Evolutionary conservation across 2,113 vertebrate species (phyloP), one percentile per base, ranked within the genome.

Genomic region (Glaucidium brasilianum): DNA sequence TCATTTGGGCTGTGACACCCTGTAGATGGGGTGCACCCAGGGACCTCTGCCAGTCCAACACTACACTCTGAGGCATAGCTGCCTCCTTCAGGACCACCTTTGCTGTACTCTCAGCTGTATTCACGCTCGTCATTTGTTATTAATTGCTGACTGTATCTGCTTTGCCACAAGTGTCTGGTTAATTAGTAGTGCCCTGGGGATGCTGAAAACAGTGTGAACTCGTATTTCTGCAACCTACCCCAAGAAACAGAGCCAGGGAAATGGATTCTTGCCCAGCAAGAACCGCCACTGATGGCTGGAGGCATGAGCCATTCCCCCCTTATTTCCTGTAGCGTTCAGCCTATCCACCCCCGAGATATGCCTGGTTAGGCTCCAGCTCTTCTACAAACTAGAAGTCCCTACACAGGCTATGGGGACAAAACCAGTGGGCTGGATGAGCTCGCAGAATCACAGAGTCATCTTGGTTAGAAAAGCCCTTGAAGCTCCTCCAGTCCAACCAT

Each of bases 1-100:
- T 34, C 20, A 26, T 15, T 47, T n/a, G 29, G 19, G 34, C 67
- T 35, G 37, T 21, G 15, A n/a, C 4, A 5, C 25, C 20, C 60
- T 47, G 34, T 30, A 9, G 25, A 27, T 0, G 0, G 19, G 32
- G 23, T 58, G 22, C 2, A 5, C 12, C 23, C 1, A 2, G 30
- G 30, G 71, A 63, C 35, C 27, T 12, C 12, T 25, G 19, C 13
- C 71, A 82, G 43, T 43, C 49, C 27, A 12, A 30, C 32, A 45
- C 12, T 15, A 25, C 21, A 11, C 22, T 35, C 58, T 1, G 3
- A 29, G 22, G 18, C 41, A 72, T 45, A n/a, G 43, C 50, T 76
- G 19, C 10, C 52, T 71, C 68, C 50, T 58, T n/a, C 30, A 15
- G 3, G 23, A 10, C 43, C 23, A 19, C 30, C 7, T 27, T 21